phyloP scores from a whole-genome alignment of 2,113 vertebrate species.

The Callopanchax toddi region DNA sequence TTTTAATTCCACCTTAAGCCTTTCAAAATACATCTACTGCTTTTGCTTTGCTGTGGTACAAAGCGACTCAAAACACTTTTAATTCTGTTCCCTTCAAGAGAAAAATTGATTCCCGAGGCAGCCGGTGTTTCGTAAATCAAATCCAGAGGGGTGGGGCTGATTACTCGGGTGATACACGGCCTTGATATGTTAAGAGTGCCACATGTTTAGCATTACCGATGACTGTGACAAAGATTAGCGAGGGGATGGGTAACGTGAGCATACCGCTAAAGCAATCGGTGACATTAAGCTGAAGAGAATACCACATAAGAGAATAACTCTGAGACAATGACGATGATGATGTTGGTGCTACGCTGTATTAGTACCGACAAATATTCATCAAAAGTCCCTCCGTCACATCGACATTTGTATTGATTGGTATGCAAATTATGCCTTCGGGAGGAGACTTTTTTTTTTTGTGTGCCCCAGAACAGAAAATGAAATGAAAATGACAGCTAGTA shows the following conservation, averaged over 20 bases:
- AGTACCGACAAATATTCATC: background rate
- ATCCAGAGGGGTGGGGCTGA: conserved; percentile 12
- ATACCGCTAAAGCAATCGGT: conserved; percentile 35
- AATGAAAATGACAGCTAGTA: conserved; percentile 16
- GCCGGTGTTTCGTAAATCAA: conserved; percentile 22
- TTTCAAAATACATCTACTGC: background rate
- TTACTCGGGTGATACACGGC: conserved; percentile 30
- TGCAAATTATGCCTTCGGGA: conserved; percentile 4
- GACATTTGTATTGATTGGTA: conserved; percentile 21
- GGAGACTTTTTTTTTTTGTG: background rate
- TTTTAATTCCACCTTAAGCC: background rate
- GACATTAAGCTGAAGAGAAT: conserved; percentile 58
- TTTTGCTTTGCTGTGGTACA: conserved; percentile 20
- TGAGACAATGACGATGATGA: background rate
- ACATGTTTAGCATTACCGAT: conserved; percentile 42
- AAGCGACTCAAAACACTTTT: conserved; percentile 16
- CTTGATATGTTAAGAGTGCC: conserved; percentile 21
- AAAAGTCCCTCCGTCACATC: background rate
- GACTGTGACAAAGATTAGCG: conserved; percentile 47
- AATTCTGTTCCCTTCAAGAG: background rate
- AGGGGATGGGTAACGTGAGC: conserved; percentile 51
- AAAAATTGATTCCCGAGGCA: conserved; percentile 28
- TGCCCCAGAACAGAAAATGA: background rate
- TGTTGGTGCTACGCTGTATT: background rate
- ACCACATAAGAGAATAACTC: background rate